These are phyloP conservation scores for Idris sp. DNA, from an alignment of 1,140 invertebrate species.

Conservation along the genomic window DNA sequence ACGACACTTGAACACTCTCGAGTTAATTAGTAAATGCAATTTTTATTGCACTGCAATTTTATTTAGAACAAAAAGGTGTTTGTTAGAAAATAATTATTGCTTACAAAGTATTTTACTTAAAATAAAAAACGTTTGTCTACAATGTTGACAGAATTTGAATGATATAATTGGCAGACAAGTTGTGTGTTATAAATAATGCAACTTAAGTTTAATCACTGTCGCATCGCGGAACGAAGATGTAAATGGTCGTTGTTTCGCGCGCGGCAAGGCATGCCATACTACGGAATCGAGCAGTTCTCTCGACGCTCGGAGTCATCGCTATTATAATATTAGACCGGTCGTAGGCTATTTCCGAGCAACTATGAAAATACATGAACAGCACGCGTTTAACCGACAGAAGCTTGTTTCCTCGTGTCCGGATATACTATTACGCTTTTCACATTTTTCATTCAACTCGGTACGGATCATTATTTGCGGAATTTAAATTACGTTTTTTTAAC, in stretches of 20 bases:
- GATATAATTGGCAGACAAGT: background rate
- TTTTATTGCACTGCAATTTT: constrained; percentile 3
- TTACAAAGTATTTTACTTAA: too few species aligned
- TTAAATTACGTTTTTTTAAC: constrained; percentile 17
- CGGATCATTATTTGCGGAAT: constrained; percentile 17
- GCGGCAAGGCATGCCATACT: constrained; percentile 43
- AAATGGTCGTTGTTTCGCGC: constrained; percentile 42
- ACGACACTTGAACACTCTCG: constrained; percentile 20
- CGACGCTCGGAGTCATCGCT: constrained; percentile 68
- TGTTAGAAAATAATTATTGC: too few species aligned
- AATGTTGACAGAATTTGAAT: background rate
- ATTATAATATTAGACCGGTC: constrained; percentile 74
- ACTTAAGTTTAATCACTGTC: constrained; percentile 20
- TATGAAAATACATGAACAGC: constrained; percentile 73
- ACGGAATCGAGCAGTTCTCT: constrained; percentile 40
- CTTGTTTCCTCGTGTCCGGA: constrained; percentile 35
- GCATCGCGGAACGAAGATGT: constrained; percentile 11
- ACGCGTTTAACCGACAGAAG: constrained; percentile 59
- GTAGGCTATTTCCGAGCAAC: constrained; percentile 74
- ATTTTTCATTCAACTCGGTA: constrained; percentile 22
- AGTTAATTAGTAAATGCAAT: constrained; percentile 17
- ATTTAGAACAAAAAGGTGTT: background rate
- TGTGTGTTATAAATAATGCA: constrained; percentile 10
- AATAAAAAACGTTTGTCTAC: too few species aligned
- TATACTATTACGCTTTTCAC: constrained; percentile 23